phyloP scores from a whole-genome alignment of 2,797 vertebrate species.

The Characodon lateralis region DNA sequence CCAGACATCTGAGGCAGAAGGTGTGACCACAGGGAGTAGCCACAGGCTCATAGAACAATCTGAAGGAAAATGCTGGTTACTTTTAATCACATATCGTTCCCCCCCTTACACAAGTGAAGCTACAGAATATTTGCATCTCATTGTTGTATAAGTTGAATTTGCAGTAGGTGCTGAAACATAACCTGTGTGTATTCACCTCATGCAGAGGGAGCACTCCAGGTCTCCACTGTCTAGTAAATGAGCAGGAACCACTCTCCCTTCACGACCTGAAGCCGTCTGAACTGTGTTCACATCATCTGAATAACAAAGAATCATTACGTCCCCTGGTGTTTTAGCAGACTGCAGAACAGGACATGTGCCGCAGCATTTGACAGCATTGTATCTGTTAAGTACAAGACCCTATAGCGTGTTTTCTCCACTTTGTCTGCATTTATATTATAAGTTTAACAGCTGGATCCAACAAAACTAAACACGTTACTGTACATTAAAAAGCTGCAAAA shows the following conservation, averaged over 20 bases:
- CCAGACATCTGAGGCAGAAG: slow-evolving; percentile 95
- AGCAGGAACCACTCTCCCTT: slow-evolving; percentile 68
- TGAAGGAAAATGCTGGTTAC: slow-evolving; percentile 19
- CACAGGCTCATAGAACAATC: slow-evolving; percentile 88
- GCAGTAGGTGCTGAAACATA: background rate
- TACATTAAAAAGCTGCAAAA: background rate
- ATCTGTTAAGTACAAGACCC: background rate
- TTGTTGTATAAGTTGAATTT: too few relatives aligned
- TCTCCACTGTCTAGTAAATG: slow-evolving; percentile 85
- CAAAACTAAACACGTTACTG: background rate
- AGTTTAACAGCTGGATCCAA: background rate
- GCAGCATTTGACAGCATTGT: background rate
- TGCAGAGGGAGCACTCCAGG: slow-evolving; percentile 91
- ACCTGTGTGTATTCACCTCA: slow-evolving; percentile 80
- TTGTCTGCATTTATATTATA: background rate
- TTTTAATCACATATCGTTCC: too few relatives aligned
- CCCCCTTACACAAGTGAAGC: background rate
- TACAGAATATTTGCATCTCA: background rate
- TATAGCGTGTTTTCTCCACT: background rate
- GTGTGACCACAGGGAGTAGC: slow-evolving; percentile 93
- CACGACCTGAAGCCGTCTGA: slow-evolving; percentile 28
- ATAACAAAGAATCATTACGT: background rate
- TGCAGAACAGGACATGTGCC: background rate
- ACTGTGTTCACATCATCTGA: slow-evolving; percentile 71
- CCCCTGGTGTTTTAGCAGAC: too few relatives aligned